A percentile compares a stretch with the other conserved stretches of the same genome.
phyloP scores from a whole-genome alignment of 2,888 invertebrate genomes.

The Bombyx huttoni region DNA sequence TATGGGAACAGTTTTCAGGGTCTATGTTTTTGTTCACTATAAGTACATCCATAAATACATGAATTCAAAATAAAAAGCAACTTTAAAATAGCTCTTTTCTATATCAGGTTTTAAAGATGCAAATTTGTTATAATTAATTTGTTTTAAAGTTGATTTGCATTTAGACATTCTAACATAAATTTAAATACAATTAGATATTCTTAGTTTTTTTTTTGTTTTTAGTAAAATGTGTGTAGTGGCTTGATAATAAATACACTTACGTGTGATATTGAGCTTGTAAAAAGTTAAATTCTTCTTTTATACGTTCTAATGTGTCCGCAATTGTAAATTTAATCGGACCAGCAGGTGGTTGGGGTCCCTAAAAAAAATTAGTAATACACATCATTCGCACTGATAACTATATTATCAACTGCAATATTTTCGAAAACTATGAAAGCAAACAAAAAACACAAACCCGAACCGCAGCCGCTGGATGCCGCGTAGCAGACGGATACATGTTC shows the following conservation, averaged over 20 bases:
- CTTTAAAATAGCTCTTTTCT: no score
- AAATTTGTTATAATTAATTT: no score
- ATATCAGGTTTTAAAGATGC: no score
- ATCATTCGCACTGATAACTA: constrained; percentile 26
- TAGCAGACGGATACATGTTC: constrained; percentile 81
- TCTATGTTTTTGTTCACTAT: no score
- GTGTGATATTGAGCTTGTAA: constrained; percentile 95
- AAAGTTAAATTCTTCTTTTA: constrained; percentile 96
- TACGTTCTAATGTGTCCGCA: constrained; percentile 92
- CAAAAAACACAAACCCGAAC: constrained; percentile 73
- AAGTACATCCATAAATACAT: no score
- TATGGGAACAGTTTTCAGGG: no score
- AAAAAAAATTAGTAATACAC: constrained; percentile 34
- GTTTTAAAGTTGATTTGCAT: not conserved
- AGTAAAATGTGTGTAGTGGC: not conserved
- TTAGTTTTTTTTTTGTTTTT: no score
- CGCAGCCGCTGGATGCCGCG: constrained; percentile 83
- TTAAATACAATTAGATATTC: not conserved
- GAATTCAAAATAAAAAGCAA: no score
- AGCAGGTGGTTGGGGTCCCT: constrained; percentile 89
- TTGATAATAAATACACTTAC: constrained; percentile 72
- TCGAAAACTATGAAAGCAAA: not conserved
- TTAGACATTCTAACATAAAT: constrained; percentile 1
- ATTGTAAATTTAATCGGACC: constrained; percentile 95
- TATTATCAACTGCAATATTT: no score